Conservation (phyloP, 1,140 invertebrate genomes). For the Oedothorax gibbosus region DNA sequence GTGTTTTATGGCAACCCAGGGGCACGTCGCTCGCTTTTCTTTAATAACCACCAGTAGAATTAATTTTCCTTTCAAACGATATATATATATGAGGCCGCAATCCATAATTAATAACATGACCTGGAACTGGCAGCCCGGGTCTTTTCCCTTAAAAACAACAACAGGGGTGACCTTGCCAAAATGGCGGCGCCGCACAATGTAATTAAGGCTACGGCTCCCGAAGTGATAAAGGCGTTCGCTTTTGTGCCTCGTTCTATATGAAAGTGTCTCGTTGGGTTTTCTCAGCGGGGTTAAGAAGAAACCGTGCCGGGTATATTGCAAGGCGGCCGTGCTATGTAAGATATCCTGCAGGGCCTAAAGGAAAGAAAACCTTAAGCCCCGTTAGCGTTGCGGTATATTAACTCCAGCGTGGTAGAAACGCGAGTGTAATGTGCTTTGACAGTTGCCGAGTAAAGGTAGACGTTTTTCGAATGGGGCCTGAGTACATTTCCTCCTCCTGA, state of each 20-base stretch:
- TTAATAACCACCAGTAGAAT: constrained; percentile 53
- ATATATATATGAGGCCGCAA: constrained; percentile 25
- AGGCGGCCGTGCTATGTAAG: constrained; percentile 5
- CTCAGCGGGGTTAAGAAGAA: not conserved
- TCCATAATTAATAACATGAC: constrained; percentile 51
- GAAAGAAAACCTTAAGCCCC: constrained; percentile 2
- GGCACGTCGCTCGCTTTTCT: constrained; percentile 25
- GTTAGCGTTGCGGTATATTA: constrained; percentile 42
- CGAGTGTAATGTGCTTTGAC: constrained; percentile 41
- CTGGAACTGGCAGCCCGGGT: constrained; percentile 19
- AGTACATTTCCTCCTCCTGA: not conserved
- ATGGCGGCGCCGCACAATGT: constrained; percentile 15
- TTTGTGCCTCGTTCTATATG: constrained; percentile 30
- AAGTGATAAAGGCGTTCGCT: constrained; percentile 42
- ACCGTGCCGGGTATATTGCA: constrained; percentile 49
- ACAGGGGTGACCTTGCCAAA: constrained; percentile 15
- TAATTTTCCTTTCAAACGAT: constrained; percentile 35
- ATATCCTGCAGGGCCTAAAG: not conserved
- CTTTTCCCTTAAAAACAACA: constrained; percentile 17
- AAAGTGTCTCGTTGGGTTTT: constrained; percentile 41
- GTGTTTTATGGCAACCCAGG: constrained; percentile 44
- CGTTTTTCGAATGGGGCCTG: not conserved
- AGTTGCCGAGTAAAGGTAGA: constrained; percentile 48
- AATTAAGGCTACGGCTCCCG: constrained; percentile 30
- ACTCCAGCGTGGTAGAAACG: constrained; percentile 16